Percentiles rank a stretch among this genome's conserved stretches.
phyloP scores from a whole-genome alignment of 2,797 vertebrate species.

The Acridotheres tristis region DNA sequence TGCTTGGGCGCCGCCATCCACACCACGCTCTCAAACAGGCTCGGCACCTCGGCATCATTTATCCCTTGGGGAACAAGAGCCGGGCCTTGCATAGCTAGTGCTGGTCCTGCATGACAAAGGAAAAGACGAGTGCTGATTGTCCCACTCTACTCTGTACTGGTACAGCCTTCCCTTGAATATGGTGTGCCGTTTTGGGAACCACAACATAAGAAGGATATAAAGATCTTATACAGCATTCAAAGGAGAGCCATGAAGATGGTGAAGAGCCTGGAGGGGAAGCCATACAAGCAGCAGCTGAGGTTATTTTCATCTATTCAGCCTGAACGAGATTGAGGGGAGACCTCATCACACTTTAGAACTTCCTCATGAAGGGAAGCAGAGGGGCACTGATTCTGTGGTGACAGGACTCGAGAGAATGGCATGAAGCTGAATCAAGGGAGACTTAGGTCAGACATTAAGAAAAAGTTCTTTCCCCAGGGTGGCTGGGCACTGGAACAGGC shows the following conservation, averaged over 20 bases:
- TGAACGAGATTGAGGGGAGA: neutral
- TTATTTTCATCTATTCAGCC: neutral
- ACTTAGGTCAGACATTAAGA: too few species aligned
- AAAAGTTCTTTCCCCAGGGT: neutral
- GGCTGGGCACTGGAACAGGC: neutral
- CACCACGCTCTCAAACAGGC: conserved; percentile 80
- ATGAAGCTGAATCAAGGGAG: neutral
- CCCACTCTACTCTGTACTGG: neutral
- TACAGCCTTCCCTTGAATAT: neutral
- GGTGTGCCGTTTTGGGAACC: neutral
- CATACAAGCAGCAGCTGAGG: neutral
- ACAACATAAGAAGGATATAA: neutral
- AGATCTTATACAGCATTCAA: neutral
- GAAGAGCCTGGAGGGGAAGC: neutral
- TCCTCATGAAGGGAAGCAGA: neutral
- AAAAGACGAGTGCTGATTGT: fast-evolving
- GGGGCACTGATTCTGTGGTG: neutral
- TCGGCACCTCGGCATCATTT: neutral
- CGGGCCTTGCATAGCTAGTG: conserved; percentile 79
- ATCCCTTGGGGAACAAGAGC: conserved; percentile 60
- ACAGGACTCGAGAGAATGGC: neutral
- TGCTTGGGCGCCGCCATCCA: conserved; percentile 98
- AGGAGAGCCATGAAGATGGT: fast-evolving
- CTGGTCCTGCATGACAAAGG: conserved; percentile 73
- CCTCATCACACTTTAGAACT: neutral